Conservation (phyloP, 2,888 invertebrate species). For the Lymantria monacha region DNA sequence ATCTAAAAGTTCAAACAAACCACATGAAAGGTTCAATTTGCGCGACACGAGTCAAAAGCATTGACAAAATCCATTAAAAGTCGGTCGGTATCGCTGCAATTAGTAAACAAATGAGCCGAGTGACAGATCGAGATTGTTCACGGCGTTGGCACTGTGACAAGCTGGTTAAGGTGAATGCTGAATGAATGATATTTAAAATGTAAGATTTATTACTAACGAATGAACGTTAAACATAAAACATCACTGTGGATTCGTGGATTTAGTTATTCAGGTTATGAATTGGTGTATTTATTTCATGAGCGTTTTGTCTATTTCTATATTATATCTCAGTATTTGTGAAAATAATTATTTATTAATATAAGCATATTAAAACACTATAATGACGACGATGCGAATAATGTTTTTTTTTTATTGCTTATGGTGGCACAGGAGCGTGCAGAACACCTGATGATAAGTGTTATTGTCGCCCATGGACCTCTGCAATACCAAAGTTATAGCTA, state of each 20-base stretch:
- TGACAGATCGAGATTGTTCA: conserved; percentile 67
- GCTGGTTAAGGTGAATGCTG: conserved; percentile 18
- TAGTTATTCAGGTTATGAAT: background rate
- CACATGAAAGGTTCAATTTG: conserved; percentile 66
- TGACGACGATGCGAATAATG: too few relatives aligned
- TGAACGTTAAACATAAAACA: background rate
- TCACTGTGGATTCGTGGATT: background rate
- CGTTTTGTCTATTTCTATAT: too few relatives aligned
- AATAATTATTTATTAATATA: too few relatives aligned
- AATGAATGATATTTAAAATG: conserved; percentile 5
- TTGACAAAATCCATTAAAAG: conserved; percentile 80
- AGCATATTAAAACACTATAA: too few relatives aligned
- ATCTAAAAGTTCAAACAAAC: conserved; percentile 49
- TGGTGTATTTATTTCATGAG: too few relatives aligned
- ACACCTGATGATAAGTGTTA: too few relatives aligned
- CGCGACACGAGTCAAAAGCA: conserved; percentile 43
- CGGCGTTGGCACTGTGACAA: conserved; percentile 25
- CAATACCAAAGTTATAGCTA: too few relatives aligned
- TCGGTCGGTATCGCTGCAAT: conserved; percentile 62
- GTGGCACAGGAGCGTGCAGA: too few relatives aligned
- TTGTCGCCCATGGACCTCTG: too few relatives aligned
- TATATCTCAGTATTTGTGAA: too few relatives aligned
- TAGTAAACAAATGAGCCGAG: conserved; percentile 78
- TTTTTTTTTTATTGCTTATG: too few relatives aligned
- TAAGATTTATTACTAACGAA: background rate